A percentile compares a stretch with the other conserved stretches of the same genome.
These are phyloP conservation scores for Mellivora capensis DNA, from an alignment of 2,113 vertebrate species.

Conservation along the genomic window DNA sequence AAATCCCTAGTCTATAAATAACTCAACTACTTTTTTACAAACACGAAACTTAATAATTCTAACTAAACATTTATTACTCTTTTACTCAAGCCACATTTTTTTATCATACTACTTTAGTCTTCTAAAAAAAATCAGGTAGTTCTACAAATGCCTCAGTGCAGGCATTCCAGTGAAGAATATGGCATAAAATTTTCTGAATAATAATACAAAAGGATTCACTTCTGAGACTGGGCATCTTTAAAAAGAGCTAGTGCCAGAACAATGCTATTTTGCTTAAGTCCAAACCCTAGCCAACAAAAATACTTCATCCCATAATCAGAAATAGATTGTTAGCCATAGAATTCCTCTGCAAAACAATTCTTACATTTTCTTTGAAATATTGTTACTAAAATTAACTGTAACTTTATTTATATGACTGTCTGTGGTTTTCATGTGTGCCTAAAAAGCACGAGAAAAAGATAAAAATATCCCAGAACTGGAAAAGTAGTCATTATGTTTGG, in stretches of 20 bases:
- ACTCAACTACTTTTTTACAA: conserved; percentile 23
- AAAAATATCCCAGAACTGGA: conserved; percentile 71
- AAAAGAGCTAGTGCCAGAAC: conserved; percentile 47
- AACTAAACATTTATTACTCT: neutral
- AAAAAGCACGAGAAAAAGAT: conserved; percentile 67
- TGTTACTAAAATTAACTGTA: conserved; percentile 74
- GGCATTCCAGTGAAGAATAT: neutral
- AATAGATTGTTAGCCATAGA: conserved; percentile 66
- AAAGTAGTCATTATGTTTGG: conserved; percentile 72
- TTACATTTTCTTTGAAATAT: conserved; percentile 70
- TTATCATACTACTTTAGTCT: neutral
- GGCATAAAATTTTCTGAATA: conserved; percentile 16
- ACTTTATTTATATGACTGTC: conserved; percentile 73
- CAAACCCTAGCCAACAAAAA: conserved; percentile 57
- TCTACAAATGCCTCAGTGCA: neutral
- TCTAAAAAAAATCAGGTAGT: neutral
- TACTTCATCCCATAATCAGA: conserved; percentile 57
- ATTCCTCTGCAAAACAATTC: conserved; percentile 70
- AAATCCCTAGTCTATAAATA: conserved; percentile 27
- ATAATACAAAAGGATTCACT: conserved; percentile 35
- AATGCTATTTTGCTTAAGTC: conserved; percentile 48
- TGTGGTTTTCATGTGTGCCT: conserved; percentile 68
- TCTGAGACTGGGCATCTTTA: neutral
- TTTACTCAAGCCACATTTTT: neutral
- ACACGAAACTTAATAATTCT: conserved; percentile 24